Evolutionary conservation across 1,140 invertebrate genomes (phyloP).

Genomic region (Caerostris darwini): DNA sequence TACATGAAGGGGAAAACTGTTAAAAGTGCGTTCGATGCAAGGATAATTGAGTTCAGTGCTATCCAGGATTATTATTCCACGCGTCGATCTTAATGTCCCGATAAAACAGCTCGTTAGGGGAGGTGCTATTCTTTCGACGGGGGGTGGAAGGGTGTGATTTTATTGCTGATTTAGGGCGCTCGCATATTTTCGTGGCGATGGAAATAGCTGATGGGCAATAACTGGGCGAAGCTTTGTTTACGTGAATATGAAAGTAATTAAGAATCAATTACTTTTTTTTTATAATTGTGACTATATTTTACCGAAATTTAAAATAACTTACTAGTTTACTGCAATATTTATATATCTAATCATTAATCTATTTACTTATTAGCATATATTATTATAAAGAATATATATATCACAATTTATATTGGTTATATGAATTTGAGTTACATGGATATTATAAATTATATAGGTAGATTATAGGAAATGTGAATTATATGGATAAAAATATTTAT

Average conservation of each 20-base stretch:
- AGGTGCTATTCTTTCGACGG: conserved; percentile 28
- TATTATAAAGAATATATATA: too few relatives aligned
- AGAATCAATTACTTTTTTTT: not conserved
- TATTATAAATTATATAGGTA: too few relatives aligned
- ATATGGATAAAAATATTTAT: too few relatives aligned
- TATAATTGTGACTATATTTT: not conserved
- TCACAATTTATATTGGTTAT: too few relatives aligned
- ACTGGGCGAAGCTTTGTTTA: not conserved
- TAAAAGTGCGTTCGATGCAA: conserved; percentile 53
- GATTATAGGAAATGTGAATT: too few relatives aligned
- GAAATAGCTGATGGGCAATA: not conserved
- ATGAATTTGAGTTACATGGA: too few relatives aligned
- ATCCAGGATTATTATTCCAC: conserved; percentile 64
- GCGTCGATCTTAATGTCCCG: conserved; percentile 66
- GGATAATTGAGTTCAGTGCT: conserved; percentile 67
- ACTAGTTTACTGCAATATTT: too few relatives aligned
- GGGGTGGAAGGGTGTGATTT: conserved; percentile 34
- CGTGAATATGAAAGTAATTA: not conserved
- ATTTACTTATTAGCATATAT: too few relatives aligned
- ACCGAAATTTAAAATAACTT: not conserved
- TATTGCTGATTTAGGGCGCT: not conserved
- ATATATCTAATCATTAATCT: too few relatives aligned
- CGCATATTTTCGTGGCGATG: not conserved
- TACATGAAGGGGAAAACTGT: conserved; percentile 45
- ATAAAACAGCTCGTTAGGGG: conserved; percentile 67